Evolutionary conservation across 2,888 invertebrate species (phyloP).

Genomic region (Nephrotoma guestfalica): DNA sequence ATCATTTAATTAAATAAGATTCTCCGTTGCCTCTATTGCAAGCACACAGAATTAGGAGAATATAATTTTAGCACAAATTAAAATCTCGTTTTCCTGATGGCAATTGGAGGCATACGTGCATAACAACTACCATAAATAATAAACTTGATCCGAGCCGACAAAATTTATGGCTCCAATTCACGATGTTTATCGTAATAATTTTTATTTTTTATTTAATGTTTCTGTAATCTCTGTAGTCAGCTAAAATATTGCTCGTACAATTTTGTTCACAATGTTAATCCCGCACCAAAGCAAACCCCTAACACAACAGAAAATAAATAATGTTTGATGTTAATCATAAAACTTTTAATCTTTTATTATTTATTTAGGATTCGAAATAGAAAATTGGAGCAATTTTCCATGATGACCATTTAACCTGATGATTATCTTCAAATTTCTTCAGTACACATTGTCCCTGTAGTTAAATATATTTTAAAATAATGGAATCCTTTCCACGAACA

Average conservation of each 20-base stretch:
- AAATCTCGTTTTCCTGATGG: no score
- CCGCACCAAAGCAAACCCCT: not conserved
- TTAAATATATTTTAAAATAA: not conserved
- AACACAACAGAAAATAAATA: no score
- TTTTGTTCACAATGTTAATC: not conserved
- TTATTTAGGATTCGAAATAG: not conserved
- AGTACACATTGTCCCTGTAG: not conserved
- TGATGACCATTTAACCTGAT: not conserved
- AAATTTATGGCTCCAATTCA: not conserved
- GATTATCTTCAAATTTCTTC: not conserved
- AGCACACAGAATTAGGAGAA: no score
- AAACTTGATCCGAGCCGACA: not conserved
- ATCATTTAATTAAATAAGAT: no score
- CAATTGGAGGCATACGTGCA: no score
- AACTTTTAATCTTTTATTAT: not conserved
- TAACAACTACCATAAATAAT: not conserved
- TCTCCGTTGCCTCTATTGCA: no score
- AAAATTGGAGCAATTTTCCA: not conserved
- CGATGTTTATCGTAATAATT: not conserved
- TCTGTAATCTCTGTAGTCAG: not conserved
- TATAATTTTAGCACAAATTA: no score
- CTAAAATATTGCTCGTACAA: not conserved
- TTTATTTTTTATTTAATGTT: not conserved
- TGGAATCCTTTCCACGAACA: not conserved
- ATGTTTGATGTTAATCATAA: not conserved